These are phyloP conservation scores for Ophonus ardosiacus DNA, from an alignment of 2,888 invertebrate species.

Conservation along the genomic window DNA sequence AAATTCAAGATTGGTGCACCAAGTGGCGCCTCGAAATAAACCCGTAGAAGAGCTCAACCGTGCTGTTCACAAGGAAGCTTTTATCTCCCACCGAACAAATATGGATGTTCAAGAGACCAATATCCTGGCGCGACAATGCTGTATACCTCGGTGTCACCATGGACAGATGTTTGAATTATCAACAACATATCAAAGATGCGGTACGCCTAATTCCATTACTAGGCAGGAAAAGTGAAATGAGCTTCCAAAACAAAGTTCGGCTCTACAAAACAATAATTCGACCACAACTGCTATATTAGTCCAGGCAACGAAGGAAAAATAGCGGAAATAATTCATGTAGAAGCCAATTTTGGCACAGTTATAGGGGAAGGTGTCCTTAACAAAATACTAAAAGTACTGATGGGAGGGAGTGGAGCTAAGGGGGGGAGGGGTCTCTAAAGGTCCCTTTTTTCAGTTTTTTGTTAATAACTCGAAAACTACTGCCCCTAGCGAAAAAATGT, in stretches of 20 bases:
- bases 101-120: not conserved
- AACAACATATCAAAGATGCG: not conserved
- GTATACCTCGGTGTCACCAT: not conserved
- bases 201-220: no score
- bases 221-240: no score
- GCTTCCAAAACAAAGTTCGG: not conserved
- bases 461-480: no score
- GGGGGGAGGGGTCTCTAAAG: no score
- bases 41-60: constrained; percentile 13
- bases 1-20: not conserved
- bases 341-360: no score
- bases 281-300: constrained; percentile 29
- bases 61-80: not conserved
- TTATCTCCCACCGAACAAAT: not conserved
- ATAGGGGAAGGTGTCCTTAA: no score
- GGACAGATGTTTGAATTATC: not conserved
- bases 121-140: not conserved
- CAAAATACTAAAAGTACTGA: no score
- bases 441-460: no score
- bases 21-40: not conserved
- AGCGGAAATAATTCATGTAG: no score
- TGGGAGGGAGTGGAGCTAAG: no score
- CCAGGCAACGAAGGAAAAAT: no score
- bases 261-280: constrained; percentile 7
- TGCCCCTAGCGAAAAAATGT: no score